Percentiles rank a stretch among this genome's conserved stretches.
phyloP scores from a whole-genome alignment of 1,140 invertebrate species.

The Drosophila takahashii region DNA sequence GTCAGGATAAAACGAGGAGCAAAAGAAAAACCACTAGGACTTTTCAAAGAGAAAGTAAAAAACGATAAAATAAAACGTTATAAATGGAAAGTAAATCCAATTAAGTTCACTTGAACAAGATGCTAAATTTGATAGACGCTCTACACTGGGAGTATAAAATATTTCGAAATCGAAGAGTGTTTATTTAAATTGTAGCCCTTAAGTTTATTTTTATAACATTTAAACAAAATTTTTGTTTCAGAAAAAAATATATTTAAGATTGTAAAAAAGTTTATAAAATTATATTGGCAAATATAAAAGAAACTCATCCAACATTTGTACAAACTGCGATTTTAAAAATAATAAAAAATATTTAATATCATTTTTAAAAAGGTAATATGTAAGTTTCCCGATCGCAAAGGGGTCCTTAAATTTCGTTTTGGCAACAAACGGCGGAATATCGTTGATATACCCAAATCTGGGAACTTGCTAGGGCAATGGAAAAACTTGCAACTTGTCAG shows the following conservation, averaged over 20 bases:
- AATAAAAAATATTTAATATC: too few species aligned
- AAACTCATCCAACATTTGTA: neutral
- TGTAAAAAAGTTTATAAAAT: too few species aligned
- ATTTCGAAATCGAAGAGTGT: too few species aligned
- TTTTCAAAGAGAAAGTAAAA: constrained; percentile 8
- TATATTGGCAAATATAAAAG: too few species aligned
- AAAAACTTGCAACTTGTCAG: constrained; percentile 45
- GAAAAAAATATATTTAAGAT: too few species aligned
- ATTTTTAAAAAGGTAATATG: too few species aligned
- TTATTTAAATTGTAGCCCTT: too few species aligned
- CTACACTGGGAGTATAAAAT: neutral
- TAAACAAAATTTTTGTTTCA: neutral
- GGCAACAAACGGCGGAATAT: neutral
- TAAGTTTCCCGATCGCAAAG: too few species aligned
- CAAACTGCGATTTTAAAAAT: too few species aligned
- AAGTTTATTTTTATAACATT: too few species aligned
- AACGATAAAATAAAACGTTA: neutral
- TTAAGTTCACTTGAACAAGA: constrained; percentile 1
- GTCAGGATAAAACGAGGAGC: constrained; percentile 3
- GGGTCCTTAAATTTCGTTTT: neutral
- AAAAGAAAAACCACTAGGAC: neutral
- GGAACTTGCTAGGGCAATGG: constrained; percentile 25
- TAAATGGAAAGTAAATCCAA: constrained; percentile 25
- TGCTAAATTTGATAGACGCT: neutral
- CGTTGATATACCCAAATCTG: neutral